A percentile compares a stretch with the other conserved stretches of the same genome.
These are phyloP conservation scores for Paralichthys olivaceus DNA, from an alignment of 2,113 vertebrate species.

Conservation along the genomic window DNA sequence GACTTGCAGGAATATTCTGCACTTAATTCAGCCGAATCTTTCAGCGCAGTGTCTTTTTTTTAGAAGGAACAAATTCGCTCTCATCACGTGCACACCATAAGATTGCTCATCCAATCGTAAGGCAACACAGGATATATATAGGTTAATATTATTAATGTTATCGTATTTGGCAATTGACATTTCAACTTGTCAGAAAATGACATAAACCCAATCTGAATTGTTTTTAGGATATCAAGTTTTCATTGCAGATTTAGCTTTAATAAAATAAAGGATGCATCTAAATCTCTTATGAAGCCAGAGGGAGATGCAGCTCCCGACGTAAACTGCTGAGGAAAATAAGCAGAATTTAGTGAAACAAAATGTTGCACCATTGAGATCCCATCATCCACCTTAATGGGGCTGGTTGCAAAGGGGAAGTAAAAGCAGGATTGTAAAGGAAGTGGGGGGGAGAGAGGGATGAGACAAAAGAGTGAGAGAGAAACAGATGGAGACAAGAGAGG, in stretches of 20 bases:
- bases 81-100: background rate
- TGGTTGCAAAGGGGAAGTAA: no score
- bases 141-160: no score
- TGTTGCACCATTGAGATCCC: background rate
- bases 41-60: no score
- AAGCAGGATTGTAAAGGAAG: constrained; percentile 20
- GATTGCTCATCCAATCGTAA: background rate
- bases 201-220: no score
- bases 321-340: background rate
- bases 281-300: no score
- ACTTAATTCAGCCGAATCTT: background rate
- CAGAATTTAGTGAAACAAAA: background rate
- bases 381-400: background rate
- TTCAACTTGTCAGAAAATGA: no score
- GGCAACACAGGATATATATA: background rate
- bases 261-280: no score
- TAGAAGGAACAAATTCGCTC: background rate
- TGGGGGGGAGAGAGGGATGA: background rate
- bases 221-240: background rate
- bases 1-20: background rate
- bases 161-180: no score
- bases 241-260: no score
- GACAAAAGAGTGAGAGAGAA: background rate
- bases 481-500: constrained; percentile 12
- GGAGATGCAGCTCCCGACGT: no score